phyloP scores from a whole-genome alignment of 2,797 vertebrate species.

The Poecile montanus region DNA sequence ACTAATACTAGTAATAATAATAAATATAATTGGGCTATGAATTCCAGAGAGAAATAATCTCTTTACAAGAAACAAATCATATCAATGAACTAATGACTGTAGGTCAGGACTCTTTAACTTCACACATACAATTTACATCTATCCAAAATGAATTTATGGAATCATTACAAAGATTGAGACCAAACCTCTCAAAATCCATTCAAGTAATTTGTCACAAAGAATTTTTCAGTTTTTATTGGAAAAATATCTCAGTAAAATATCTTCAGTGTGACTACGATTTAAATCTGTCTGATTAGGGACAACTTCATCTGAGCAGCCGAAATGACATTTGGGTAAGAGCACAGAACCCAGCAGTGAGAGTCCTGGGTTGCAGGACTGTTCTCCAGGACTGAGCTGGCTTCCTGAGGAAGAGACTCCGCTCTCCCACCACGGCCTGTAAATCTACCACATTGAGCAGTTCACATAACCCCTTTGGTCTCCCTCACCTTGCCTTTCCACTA shows the following conservation, averaged over 20 bases:
- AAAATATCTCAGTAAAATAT: background rate
- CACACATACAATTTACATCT: background rate
- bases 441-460: background rate
- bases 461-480: background rate
- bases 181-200: background rate
- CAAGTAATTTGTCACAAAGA: background rate
- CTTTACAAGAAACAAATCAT: background rate
- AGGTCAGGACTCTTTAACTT: background rate
- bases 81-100: background rate
- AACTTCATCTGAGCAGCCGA: background rate
- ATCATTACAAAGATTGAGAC: background rate
- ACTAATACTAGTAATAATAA: too few relatives aligned
- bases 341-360: background rate
- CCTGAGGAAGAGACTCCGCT: background rate
- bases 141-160: background rate
- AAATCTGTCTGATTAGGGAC: background rate
- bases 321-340: background rate
- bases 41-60: background rate
- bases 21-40: background rate
- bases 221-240: background rate
- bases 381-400: background rate
- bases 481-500: background rate
- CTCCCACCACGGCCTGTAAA: background rate
- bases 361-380: background rate
- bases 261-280: background rate